Percentiles rank a stretch among this genome's conserved stretches.
phyloP scores from a whole-genome alignment of 2,113 vertebrate species.

The Boleophthalmus pectinirostris region DNA sequence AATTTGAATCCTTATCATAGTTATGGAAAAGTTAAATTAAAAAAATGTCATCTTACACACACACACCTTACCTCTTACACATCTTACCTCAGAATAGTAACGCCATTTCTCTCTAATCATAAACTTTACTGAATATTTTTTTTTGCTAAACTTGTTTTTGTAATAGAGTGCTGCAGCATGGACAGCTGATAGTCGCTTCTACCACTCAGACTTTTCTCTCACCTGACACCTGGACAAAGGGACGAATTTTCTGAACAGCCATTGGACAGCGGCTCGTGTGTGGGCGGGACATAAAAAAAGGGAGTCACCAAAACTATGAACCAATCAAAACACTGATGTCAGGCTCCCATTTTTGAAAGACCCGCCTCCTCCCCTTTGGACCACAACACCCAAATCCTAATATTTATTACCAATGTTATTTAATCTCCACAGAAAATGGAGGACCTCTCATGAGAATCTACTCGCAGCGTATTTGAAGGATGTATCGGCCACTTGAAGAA shows the following conservation, averaged over 20 bases:
- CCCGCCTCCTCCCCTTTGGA: conserved; percentile 33
- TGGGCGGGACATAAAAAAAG: conserved; percentile 26
- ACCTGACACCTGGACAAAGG: conserved; percentile 58
- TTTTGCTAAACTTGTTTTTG: not conserved
- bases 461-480: conserved; percentile 42
- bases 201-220: conserved; percentile 38
- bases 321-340: conserved; percentile 28
- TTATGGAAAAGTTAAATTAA: too few relatives aligned
- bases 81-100: too few relatives aligned
- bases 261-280: conserved; percentile 40
- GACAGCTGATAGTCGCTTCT: conserved; percentile 91
- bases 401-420: conserved; percentile 71
- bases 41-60: too few relatives aligned
- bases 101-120: not conserved
- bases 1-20: too few relatives aligned
- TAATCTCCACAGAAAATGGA: conserved; percentile 57
- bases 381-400: conserved; percentile 19
- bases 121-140: not conserved
- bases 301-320: conserved; percentile 14
- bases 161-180: conserved; percentile 93
- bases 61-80: too few relatives aligned
- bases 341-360: conserved; percentile 7
- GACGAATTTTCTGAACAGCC: conserved; percentile 21
- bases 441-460: conserved; percentile 42
- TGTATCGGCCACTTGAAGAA: conserved; percentile 12